Evolutionary conservation across 2,797 vertebrate species (phyloP).

Genomic region (Eulemur mongoz): DNA sequence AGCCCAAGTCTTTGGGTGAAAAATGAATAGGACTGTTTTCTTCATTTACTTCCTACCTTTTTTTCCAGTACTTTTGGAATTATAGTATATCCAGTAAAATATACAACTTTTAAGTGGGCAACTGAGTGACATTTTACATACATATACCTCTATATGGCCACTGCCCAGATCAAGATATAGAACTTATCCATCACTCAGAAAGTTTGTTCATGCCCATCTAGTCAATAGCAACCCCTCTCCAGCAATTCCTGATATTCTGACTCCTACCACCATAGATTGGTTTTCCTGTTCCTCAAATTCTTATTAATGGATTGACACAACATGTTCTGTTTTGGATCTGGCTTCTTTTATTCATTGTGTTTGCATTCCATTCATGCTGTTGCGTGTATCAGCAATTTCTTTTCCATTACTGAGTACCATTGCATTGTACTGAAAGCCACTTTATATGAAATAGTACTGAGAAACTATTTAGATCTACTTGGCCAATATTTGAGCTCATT

Average conservation of each 20-base stretch:
- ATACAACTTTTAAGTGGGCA: not conserved
- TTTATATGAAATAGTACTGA: not conserved
- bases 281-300: not conserved
- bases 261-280: not conserved
- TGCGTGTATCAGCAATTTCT: not conserved
- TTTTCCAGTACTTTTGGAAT: not conserved
- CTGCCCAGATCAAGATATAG: not conserved
- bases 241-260: not conserved
- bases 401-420: not conserved
- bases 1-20: not conserved
- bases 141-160: not conserved
- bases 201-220: not conserved
- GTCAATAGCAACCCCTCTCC: not conserved
- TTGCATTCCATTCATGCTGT: not conserved
- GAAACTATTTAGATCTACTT: not conserved
- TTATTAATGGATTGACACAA: not conserved
- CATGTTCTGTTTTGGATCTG: not conserved
- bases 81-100: not conserved
- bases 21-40: constrained; percentile 29
- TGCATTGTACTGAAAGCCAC: not conserved
- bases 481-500: not conserved
- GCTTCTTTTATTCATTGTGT: not conserved
- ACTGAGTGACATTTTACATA: not conserved
- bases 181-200: not conserved
- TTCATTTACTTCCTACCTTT: not conserved